Base-by-base conservation (phyloP, 2,888 invertebrate genomes). In the Drosophila planitibia region DNA sequence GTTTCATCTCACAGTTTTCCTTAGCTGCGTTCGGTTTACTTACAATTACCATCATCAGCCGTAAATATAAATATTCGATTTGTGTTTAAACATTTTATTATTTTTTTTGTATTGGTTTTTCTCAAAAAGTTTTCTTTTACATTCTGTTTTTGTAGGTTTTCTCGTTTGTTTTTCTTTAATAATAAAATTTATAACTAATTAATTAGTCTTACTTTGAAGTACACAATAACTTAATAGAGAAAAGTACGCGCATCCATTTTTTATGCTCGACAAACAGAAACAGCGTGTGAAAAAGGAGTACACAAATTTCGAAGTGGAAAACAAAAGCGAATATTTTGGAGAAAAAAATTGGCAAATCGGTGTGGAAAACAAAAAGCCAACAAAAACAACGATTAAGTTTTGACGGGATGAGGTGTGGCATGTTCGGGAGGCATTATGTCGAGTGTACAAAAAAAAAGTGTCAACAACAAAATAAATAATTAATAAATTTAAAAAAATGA, bases 171-270 rank as follows among this genome's bases (percentile, higher is more conserved):
- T 47, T 35, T 10, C 28, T 68, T 79, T 61, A 58, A 67, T 74
- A 55, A 65, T 79, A 74, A 65, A 79, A 75, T 64, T 79, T 87
- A 79, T 73, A 85, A 82, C 88, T 92, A 91, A 90, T 85, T 91
- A 91, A 91, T 92, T 91, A 91, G 91, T 92, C 92, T 92, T 92
- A 92, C 81, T 88, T 91, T 91, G 89, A 92, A 92, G 87, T 92
- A 92, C 87, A 92, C 89, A 91, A 90, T 91, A 89, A 85, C 83
- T 91, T 88, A 90, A 82, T 70, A 64, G 67, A 76, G 81, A 76
- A 72, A 83, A 88, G 83, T 90, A 89, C 82, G 71, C 78, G 66
- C 47, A 68, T 68, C 76, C 76, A 71, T 60, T 67, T 76, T 61
- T 76, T 5, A 79, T 79, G 74, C 79, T 73, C 79, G 84, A 84